Base-by-base conservation (phyloP, 2,797 vertebrate genomes). In the Neopelma chrysocephalum region DNA sequence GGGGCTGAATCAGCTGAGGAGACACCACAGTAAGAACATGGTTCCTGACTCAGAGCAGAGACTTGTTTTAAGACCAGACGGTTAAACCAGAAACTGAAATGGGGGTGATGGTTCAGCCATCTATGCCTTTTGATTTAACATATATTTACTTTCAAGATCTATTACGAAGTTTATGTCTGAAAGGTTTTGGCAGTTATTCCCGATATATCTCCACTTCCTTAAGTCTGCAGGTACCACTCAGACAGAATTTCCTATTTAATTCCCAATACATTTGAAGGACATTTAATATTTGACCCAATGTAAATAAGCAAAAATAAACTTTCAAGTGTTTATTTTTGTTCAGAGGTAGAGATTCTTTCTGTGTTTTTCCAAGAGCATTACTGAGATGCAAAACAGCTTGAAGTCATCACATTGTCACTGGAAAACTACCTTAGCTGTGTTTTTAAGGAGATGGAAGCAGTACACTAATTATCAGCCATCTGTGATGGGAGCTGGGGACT, bases 381-480 rank as follows among this genome's bases (percentile, higher is more conserved):
- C 51, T 43, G 77, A 68, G 85, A 66, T 61, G 15, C 32, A 87
- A 94, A 93, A 82, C 77, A 95, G 81, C 62, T 90, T 93, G 82
- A 94, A 89, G 66, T 92, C 56, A 3, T 79, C 92, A 77, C 56
- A 72, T 81, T 93, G 86, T 93, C 80, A 73, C 68, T 62, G 73
- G 83, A 90, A 94, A 88, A 84, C 47, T 62, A 19, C 70, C 60
- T 69, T 84, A 84, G 38, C 36, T 87, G 53, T 62, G 31, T 51
- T 93, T 66, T 84, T 85, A 92, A 83, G 88, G 64, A 84, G 77
- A 73, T 72, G 32, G 83, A 92, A 83, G 43, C 4, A 4, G 40
- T 79, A 72, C 40, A 56, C 43, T 94, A 95, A 95, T 96, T 96
- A 95, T 72, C 83, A 93, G 62, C 92, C 86, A 91, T 94, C 92